Conservation (phyloP, 1,140 invertebrate genomes). For the Eurosta solidaginis region DNA sequence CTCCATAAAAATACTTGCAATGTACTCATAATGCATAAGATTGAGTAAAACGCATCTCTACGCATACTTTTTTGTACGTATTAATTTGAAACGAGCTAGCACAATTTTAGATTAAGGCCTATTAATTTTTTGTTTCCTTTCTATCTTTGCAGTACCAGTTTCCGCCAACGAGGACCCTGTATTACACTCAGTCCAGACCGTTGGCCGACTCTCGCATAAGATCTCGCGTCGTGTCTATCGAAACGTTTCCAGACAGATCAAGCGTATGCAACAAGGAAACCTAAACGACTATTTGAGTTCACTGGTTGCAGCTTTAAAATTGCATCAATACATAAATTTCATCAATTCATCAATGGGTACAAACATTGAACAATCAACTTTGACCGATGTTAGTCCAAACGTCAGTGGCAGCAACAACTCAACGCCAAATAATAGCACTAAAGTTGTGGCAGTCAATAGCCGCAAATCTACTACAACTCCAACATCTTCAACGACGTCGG, state of each 20-base stretch:
- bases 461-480: neutral
- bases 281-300: conserved; percentile 67
- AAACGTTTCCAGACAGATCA: conserved; percentile 66
- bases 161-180: conserved; percentile 68
- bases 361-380: conserved; percentile 54
- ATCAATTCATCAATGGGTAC: conserved; percentile 60
- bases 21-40: no score
- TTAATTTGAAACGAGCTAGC: neutral
- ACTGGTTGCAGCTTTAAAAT: conserved; percentile 67
- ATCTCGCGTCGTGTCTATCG: conserved; percentile 70
- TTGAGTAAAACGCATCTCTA: no score
- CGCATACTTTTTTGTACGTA: neutral
- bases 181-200: conserved; percentile 71
- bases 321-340: conserved; percentile 64
- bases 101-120: neutral
- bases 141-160: conserved; percentile 62
- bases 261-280: conserved; percentile 64
- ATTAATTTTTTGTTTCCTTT: neutral
- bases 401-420: neutral
- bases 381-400: conserved; percentile 30
- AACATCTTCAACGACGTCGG: neutral
- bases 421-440: neutral
- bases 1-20: no score
- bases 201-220: conserved; percentile 72
- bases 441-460: neutral